These are phyloP conservation scores for Drosophila siamana DNA, from an alignment of 2,888 invertebrate species.

Conservation along the genomic window DNA sequence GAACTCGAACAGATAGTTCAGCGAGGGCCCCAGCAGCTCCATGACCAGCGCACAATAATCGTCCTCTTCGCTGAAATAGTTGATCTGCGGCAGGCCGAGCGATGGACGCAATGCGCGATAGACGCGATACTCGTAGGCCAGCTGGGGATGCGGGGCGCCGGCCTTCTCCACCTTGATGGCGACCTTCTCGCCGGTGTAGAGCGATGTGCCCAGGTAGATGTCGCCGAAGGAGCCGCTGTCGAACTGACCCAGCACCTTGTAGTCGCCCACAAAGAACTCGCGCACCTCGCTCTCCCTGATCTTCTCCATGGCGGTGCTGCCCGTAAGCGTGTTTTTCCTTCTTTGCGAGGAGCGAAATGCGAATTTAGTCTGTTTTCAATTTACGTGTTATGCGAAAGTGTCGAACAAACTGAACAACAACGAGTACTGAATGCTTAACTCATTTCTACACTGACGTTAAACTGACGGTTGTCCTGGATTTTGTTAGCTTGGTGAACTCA, in stretches of 20 bases:
- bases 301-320: slow-evolving; percentile 10
- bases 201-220: slow-evolving; percentile 97
- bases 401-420: not conserved
- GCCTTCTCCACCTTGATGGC: slow-evolving; percentile 99
- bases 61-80: slow-evolving; percentile 98
- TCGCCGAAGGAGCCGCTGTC: slow-evolving; percentile 99
- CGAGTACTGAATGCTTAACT: not conserved
- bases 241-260: slow-evolving; percentile 97
- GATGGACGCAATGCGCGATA: slow-evolving; percentile 99
- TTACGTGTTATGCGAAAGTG: not conserved
- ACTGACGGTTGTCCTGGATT: no score
- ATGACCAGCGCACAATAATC: slow-evolving; percentile 99
- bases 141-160: slow-evolving; percentile 97
- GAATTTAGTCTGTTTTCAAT: not conserved
- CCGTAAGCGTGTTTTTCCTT: no score
- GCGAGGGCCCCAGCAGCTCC: slow-evolving; percentile 97
- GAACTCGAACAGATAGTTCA: slow-evolving; percentile 99
- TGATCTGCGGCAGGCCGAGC: slow-evolving; percentile 96
- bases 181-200: slow-evolving; percentile 96
- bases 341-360: no score
- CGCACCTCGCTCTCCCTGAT: slow-evolving; percentile 9
- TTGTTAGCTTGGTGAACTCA: no score
- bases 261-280: slow-evolving; percentile 97
- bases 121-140: slow-evolving; percentile 99
- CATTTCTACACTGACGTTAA: not conserved